Percentiles rank a stretch among this genome's conserved stretches.
phyloP scores from a whole-genome alignment of 2,113 vertebrate species.

The Mormoops blainvillei region DNA sequence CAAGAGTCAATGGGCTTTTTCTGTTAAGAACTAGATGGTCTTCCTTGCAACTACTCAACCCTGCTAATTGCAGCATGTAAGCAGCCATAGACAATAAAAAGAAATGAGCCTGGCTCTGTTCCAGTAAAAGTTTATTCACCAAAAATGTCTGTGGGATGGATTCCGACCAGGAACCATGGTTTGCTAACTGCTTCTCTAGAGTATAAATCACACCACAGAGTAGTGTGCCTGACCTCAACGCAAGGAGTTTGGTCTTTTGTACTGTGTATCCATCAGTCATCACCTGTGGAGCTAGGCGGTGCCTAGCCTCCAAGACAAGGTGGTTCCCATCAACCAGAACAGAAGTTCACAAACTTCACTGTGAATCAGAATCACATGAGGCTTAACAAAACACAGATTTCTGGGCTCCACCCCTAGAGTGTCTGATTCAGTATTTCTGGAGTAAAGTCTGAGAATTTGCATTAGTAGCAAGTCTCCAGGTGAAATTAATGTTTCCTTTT shows the following conservation, averaged over 20 bases:
- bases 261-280: too few relatives aligned
- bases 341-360: not conserved
- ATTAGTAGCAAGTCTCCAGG: not conserved
- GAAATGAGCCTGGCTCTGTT: not conserved
- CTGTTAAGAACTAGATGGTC: not conserved
- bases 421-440: not conserved
- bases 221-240: not conserved
- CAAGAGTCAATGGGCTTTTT: not conserved
- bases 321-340: not conserved
- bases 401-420: not conserved
- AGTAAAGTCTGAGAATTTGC: not conserved
- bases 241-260: not conserved
- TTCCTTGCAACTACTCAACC: not conserved
- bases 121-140: not conserved
- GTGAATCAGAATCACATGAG: not conserved
- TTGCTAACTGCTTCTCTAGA: not conserved
- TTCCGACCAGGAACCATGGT: not conserved
- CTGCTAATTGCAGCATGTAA: not conserved
- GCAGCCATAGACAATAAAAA: not conserved
- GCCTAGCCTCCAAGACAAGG: not conserved
- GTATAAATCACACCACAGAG: not conserved
- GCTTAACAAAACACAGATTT: not conserved
- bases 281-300: accelerated
- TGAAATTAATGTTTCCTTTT: not conserved
- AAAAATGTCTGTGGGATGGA: not conserved